Evolutionary conservation across 2,797 vertebrate genomes (phyloP).

Genomic region (Scolopax rusticola): DNA sequence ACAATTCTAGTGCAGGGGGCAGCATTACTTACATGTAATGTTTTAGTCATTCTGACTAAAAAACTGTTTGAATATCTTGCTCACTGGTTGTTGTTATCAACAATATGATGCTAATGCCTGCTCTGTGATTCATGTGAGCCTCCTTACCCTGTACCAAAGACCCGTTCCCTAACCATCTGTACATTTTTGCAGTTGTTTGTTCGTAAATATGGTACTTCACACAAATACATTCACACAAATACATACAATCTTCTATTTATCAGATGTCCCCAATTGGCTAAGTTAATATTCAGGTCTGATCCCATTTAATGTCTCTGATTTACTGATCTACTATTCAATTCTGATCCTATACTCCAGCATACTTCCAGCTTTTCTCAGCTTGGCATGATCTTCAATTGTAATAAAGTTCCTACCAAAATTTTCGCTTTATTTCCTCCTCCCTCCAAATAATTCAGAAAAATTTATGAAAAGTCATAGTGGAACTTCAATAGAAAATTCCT

Average conservation of each 20-base stretch:
- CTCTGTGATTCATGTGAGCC: background rate
- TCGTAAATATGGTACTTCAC: background rate
- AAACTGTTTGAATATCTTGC: background rate
- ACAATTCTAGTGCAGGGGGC: background rate
- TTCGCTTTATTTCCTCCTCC: background rate
- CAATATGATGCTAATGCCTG: background rate
- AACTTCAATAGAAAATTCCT: background rate
- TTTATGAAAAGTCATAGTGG: background rate
- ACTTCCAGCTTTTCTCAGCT: background rate
- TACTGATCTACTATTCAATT: background rate
- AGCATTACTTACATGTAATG: background rate
- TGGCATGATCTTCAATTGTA: background rate
- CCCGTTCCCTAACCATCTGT: slow-evolving; percentile 3
- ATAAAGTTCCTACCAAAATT: background rate
- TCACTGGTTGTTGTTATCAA: background rate
- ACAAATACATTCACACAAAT: background rate
- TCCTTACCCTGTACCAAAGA: background rate
- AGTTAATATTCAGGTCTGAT: background rate
- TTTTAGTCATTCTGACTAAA: background rate
- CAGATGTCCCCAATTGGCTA: background rate
- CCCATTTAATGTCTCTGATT: background rate
- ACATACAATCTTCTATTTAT: background rate
- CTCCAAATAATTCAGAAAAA: background rate
- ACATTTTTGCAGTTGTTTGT: background rate
- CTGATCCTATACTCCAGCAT: background rate